Conservation (phyloP, 2,888 invertebrate species). For the Shargacucullia verbasci region DNA sequence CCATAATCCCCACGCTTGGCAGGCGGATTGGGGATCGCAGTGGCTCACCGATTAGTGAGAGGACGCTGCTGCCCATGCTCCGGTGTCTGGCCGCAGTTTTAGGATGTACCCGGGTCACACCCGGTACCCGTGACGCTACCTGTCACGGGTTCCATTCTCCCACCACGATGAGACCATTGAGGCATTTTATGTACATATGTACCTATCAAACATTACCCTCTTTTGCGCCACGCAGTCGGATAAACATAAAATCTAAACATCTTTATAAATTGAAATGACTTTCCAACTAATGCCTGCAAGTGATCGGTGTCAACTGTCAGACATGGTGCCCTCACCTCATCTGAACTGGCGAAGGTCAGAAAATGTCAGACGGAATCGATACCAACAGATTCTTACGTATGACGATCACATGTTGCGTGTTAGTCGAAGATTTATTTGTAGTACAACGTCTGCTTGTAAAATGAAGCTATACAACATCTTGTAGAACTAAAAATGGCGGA, state of each 20-base stretch:
- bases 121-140: no score
- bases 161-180: no score
- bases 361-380: constrained; percentile 41
- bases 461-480: constrained; percentile 3
- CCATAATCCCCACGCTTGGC: no score
- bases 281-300: constrained; percentile 5
- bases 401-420: constrained; percentile 24
- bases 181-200: no score
- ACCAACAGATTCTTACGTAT: constrained; percentile 26
- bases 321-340: background rate
- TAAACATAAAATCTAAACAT: constrained; percentile 10
- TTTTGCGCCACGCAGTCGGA: no score
- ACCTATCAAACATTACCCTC: no score
- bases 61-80: no score
- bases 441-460: constrained; percentile 15
- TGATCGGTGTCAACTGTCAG: constrained; percentile 17
- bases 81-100: no score
- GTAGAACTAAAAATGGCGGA: background rate
- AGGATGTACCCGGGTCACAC: no score
- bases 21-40: no score
- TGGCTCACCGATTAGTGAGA: no score
- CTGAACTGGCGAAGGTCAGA: constrained; percentile 21
- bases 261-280: constrained; percentile 2
- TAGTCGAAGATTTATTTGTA: constrained; percentile 21
- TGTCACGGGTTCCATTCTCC: no score